A percentile compares a stretch with the other conserved stretches of the same genome.
These are phyloP conservation scores for Dermolepida albohirtum DNA, from an alignment of 2,888 invertebrate species.

Conservation along the genomic window DNA sequence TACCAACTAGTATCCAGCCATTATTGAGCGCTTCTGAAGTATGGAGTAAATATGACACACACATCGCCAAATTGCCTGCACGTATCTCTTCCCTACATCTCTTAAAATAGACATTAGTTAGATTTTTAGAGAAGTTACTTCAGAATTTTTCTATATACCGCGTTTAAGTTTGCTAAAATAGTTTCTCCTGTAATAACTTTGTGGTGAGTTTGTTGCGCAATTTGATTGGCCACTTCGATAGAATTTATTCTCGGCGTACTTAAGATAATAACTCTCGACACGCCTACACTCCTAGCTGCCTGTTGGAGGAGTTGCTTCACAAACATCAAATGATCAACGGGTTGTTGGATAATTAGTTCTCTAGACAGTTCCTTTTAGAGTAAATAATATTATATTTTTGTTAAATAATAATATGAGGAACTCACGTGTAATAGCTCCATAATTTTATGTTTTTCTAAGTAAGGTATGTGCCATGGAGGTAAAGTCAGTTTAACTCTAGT, in stretches of 20 bases:
- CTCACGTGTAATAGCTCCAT: constrained; percentile 74
- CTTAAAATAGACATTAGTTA: constrained; percentile 19
- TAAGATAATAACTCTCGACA: constrained; percentile 69
- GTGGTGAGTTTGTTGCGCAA: constrained; percentile 57
- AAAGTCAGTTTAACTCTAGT: constrained; percentile 59
- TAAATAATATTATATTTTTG: too few relatives aligned
- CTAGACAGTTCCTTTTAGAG: constrained; percentile 70
- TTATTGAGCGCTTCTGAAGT: constrained; percentile 56
- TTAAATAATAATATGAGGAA: constrained; percentile 6
- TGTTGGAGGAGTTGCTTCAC: constrained; percentile 70
- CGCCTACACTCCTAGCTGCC: constrained; percentile 66
- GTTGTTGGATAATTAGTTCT: constrained; percentile 71
- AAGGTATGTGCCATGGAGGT: constrained; percentile 70
- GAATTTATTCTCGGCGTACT: constrained; percentile 67
- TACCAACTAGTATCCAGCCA: constrained; percentile 64
- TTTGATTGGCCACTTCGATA: constrained; percentile 57
- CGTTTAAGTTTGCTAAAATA: constrained; percentile 41
- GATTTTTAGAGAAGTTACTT: too few relatives aligned
- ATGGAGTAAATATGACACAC: constrained; percentile 58
- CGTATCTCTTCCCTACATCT: constrained; percentile 38
- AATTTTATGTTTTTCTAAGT: constrained; percentile 74
- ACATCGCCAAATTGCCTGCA: constrained; percentile 55
- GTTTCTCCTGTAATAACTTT: constrained; percentile 55
- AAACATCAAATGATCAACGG: constrained; percentile 73
- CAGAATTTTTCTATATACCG: constrained; percentile 7